Percentiles rank a stretch among this genome's conserved stretches.
These are phyloP conservation scores for Dryococelus australis DNA, from an alignment of 2,888 invertebrate species.

Conservation along the genomic window DNA sequence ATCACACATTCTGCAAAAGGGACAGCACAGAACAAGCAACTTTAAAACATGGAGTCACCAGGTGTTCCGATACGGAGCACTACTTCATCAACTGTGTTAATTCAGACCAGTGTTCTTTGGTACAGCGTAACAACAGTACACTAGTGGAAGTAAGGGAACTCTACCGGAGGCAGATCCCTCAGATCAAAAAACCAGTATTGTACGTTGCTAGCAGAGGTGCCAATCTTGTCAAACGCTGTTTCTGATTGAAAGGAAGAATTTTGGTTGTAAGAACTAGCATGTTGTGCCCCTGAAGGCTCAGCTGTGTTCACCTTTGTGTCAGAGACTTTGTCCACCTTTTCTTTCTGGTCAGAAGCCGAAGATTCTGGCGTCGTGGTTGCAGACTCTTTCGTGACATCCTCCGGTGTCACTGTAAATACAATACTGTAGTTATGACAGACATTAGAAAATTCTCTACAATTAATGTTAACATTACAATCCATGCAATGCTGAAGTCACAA, in stretches of 20 bases:
- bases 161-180: background rate
- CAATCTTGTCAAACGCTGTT: background rate
- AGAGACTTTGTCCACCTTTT: background rate
- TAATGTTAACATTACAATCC: no score
- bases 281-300: background rate
- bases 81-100: background rate
- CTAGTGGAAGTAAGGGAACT: background rate
- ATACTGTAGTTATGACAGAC: background rate
- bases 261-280: background rate
- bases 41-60: no score
- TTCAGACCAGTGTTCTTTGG: background rate
- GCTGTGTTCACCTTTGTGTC: background rate
- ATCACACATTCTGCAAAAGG: no score
- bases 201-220: background rate
- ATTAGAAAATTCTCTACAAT: no score
- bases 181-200: slow-evolving; percentile 6
- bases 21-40: no score
- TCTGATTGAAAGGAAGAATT: background rate
- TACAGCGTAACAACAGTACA: background rate
- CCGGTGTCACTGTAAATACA: background rate
- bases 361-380: background rate
- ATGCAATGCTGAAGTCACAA: no score
- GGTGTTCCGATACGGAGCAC: no score
- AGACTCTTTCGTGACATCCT: background rate
- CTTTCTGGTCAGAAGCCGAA: slow-evolving; percentile 1